phyloP scores from a whole-genome alignment of 2,797 vertebrate species.

The Chanos chanos region DNA sequence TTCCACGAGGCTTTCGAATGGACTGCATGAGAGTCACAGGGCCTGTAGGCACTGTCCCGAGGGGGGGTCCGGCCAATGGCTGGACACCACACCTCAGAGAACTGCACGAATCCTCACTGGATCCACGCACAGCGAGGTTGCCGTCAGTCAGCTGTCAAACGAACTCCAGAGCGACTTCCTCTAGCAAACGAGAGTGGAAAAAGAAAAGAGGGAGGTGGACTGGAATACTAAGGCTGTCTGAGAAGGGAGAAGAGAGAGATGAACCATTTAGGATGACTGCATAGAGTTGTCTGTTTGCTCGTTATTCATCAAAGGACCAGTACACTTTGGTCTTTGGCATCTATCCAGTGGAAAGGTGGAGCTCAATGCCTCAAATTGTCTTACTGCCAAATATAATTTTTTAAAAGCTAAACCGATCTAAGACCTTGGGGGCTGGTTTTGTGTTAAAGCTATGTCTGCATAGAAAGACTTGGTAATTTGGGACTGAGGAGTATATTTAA shows the following conservation, averaged over 20 bases:
- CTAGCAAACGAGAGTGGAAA: conserved; percentile 32
- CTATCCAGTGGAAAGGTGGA: background rate
- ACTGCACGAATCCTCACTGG: conserved; percentile 64
- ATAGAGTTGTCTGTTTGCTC: too few relatives aligned
- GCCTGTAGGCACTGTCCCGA: conserved; percentile 60
- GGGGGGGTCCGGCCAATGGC: conserved; percentile 33
- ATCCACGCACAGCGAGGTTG: conserved; percentile 59
- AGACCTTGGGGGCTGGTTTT: too few relatives aligned
- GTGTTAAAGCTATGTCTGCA: too few relatives aligned
- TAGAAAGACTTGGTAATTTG: too few relatives aligned
- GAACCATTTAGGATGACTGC: background rate
- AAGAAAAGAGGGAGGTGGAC: background rate
- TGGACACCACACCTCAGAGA: conserved; percentile 54
- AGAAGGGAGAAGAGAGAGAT: background rate
- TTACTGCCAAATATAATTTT: background rate
- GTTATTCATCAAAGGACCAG: too few relatives aligned
- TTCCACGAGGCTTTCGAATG: conserved; percentile 59
- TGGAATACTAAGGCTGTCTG: background rate
- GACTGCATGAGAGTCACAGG: conserved; percentile 51
- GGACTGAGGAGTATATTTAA: too few relatives aligned
- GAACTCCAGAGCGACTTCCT: conserved; percentile 73
- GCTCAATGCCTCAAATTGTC: background rate
- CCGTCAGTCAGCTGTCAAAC: conserved; percentile 70
- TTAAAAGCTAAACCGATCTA: too few relatives aligned
- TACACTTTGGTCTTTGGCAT: too few relatives aligned